Evolutionary conservation across 1,140 invertebrate species (phyloP), one percentile per base, ranked within the genome.

Genomic region (Trachelipus rathkii): DNA sequence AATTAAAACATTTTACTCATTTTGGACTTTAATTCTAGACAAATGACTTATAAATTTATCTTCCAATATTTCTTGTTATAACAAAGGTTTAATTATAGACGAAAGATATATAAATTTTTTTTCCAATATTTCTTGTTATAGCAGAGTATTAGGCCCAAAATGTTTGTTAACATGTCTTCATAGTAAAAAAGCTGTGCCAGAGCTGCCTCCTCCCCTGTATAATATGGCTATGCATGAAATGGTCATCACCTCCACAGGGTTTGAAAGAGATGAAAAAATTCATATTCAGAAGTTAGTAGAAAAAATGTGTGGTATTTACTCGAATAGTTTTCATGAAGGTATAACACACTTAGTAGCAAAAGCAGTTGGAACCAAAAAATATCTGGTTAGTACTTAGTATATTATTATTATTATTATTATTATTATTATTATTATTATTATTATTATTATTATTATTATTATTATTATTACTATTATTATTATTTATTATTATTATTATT

Each of bases 271-370:
- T 21, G 45, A 46, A 33, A 74, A 77, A 19, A 72, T 33, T n/a
- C 85, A 89, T 44, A 85, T 95, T 6, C 88, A 90, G 82, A 85
- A 87, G 24, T 89, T 90, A 82, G 88, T 96, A 0, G 87, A 91
- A 81, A 90, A 90, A 83, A 96, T 96, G 94, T 92, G 92, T 74
- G 95, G 93, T 6, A 86, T 90, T 13, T 93, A 90, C 81, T 90
- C 87, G 13, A 89, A 89, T 78, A 88, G 89, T 72, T 88, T 96
- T 46, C 89, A 90, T 44, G 87, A 88, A 73, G 88, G 88, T 77
- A 90, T 91, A 4, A 96, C 94, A 15, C 94, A 96, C 87, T 88
- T 97, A 23, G 88, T 96, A 6, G 91, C 93, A 11, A 90, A 90
- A 19, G 46, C 77, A 45, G 82, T 82, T 15, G 76, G 69, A 44